These are phyloP conservation scores for Tiaroga cobitis DNA, from an alignment of 2,797 vertebrate genomes.

Conservation along the genomic window DNA sequence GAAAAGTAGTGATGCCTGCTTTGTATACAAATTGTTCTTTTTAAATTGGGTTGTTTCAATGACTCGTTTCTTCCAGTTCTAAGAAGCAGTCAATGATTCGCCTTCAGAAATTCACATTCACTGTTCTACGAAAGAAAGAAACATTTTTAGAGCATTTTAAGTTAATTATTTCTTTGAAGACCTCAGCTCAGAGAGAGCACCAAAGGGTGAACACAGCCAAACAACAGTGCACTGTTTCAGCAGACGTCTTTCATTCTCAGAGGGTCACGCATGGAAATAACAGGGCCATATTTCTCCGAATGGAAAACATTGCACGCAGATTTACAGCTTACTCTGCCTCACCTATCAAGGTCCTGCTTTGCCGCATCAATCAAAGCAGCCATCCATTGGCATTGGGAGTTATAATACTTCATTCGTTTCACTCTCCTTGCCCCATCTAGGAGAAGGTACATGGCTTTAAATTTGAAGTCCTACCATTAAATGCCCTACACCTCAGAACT, in stretches of 20 bases:
- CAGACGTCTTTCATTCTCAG: background rate
- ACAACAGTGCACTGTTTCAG: background rate
- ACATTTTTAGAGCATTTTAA: background rate
- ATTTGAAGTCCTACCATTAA: background rate
- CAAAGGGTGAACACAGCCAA: background rate
- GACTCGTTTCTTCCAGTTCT: background rate
- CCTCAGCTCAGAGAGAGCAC: background rate
- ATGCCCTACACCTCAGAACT: background rate
- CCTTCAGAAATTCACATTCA: conserved; percentile 1
- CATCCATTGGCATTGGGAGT: conserved; percentile 26
- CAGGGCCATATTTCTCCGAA: conserved; percentile 3
- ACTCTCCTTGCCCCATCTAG: conserved; percentile 17
- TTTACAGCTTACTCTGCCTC: conserved; percentile 42
- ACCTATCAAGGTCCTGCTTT: conserved; percentile 44
- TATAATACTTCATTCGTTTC: conserved; percentile 29
- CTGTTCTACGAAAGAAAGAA: background rate
- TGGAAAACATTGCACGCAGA: conserved; percentile 32
- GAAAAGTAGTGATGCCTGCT: background rate
- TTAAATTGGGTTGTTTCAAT: background rate
- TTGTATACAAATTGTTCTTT: background rate
- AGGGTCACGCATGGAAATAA: conserved; percentile 31
- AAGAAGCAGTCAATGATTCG: background rate
- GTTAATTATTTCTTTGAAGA: background rate
- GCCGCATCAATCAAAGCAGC: conserved; percentile 50
- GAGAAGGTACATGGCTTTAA: conserved; percentile 29